Evolutionary conservation across 2,113 vertebrate genomes (phyloP).

Genomic region (Sisor rabdophorus): DNA sequence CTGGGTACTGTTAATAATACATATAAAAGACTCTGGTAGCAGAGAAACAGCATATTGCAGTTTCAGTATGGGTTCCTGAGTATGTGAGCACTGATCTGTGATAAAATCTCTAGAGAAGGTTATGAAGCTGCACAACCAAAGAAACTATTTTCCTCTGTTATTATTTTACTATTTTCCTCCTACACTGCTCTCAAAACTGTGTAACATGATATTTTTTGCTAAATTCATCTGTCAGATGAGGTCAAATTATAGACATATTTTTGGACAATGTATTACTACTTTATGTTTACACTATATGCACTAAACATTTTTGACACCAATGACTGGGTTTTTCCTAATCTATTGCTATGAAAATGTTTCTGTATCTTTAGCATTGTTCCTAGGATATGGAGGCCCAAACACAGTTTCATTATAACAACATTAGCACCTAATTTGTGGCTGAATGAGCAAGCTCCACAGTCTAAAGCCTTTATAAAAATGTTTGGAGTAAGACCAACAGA

Average conservation of each 20-base stretch:
- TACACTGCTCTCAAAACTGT: slow-evolving; percentile 25
- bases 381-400: no score
- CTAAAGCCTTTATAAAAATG: no score
- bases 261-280: no score
- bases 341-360: no score
- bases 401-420: no score
- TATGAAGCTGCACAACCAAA: slow-evolving; percentile 21
- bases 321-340: no score
- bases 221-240: slow-evolving; percentile 9
- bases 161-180: slow-evolving; percentile 35
- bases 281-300: no score
- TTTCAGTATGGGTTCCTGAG: slow-evolving; percentile 15
- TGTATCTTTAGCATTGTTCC: no score
- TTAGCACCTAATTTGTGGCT: no score
- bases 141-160: slow-evolving; percentile 31
- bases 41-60: slow-evolving; percentile 10
- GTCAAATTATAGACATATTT: slow-evolving; percentile 3
- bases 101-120: slow-evolving; percentile 8
- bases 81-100: not conserved
- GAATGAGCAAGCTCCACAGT: no score
- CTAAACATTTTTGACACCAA: no score
- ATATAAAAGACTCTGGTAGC: slow-evolving; percentile 9
- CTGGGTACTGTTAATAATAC: slow-evolving; percentile 4
- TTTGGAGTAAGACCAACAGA: no score
- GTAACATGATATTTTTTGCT: not conserved